Evolutionary conservation across 2,888 invertebrate species (phyloP), one percentile per base, ranked within the genome.

Genomic region (Microplitis deprimator): DNA sequence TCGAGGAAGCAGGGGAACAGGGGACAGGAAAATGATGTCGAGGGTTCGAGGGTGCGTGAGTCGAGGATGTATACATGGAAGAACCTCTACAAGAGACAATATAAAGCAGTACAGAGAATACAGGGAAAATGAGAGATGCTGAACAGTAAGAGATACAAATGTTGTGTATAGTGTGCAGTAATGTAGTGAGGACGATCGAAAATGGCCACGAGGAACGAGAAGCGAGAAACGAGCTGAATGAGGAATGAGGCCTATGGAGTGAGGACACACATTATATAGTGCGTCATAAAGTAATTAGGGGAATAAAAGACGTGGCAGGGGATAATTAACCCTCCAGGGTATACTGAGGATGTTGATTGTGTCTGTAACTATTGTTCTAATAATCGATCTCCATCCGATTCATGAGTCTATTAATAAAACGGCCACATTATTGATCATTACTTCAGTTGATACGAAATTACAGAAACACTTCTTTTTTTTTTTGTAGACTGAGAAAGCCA

Each of bases 271-370:
- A 17, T 60, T 38, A 77, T 76, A 77, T 62, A 79, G 79, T 79
- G 80, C 79, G 82, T 82, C 81, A 82, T 83, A 83, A 82, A 82
- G 82, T 79, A 82, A 82, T 83, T 81, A 82, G 80, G 80, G 80
- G 79, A 82, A 82, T 83, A 82, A 82, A 81, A 81, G 82, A 82
- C 80, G 79, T 79, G 82, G 79, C 79, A 78, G 78, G 80, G 80
- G 79, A 80, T 81, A 82, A 83, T 83, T 81, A 81, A 81, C 80
- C 81, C 81, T 79, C 81, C 64, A 76, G 68, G 77, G 78, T 71
- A 77, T 65, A 65, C 38, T 64, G 71, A 75, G 69, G 69, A 70
- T 74, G 60, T 65, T 41, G 62, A 61, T 75, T 78, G 69, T 77
- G 77, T 76, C 74, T 74, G 77, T 50, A 78, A 79, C 79, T 74